Conservation (phyloP, 2,888 invertebrate genomes). For the Halictus ligatus region DNA sequence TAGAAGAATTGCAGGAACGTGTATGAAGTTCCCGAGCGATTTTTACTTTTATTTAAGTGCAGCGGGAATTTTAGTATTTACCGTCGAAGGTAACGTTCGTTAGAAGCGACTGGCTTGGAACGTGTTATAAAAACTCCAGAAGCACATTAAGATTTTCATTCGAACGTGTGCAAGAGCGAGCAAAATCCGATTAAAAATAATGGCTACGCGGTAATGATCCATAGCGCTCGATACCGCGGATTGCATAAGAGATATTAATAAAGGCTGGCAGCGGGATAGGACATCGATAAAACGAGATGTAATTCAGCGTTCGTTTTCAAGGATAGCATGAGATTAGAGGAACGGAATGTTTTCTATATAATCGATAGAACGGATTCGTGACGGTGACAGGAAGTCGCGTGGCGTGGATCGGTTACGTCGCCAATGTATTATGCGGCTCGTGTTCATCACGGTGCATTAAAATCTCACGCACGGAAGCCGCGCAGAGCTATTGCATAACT, state of each 20-base stretch:
- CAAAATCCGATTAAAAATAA: background rate
- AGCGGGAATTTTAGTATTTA: background rate
- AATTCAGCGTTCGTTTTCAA: background rate
- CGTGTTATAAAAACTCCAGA: background rate
- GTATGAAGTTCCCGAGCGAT: no score
- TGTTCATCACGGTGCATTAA: conserved; percentile 68
- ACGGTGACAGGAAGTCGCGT: conserved; percentile 62
- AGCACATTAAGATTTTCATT: background rate
- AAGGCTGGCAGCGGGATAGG: background rate
- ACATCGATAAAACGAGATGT: background rate
- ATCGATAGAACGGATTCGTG: conserved; percentile 29
- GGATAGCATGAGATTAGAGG: background rate
- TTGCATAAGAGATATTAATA: background rate
- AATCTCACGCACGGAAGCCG: conserved; percentile 68
- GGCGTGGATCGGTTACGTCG: conserved; percentile 45
- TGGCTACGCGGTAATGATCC: background rate
- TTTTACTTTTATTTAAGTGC: background rate
- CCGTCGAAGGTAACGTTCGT: no score
- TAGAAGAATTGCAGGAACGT: no score
- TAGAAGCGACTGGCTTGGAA: background rate
- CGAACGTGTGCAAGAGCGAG: background rate
- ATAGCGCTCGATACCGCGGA: background rate
- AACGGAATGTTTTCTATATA: background rate
- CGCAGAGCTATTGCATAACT: conserved; percentile 65
- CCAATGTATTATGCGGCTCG: conserved; percentile 67